phyloP scores from a whole-genome alignment of 2,113 vertebrate genomes.

The Eublepharis macularius region DNA sequence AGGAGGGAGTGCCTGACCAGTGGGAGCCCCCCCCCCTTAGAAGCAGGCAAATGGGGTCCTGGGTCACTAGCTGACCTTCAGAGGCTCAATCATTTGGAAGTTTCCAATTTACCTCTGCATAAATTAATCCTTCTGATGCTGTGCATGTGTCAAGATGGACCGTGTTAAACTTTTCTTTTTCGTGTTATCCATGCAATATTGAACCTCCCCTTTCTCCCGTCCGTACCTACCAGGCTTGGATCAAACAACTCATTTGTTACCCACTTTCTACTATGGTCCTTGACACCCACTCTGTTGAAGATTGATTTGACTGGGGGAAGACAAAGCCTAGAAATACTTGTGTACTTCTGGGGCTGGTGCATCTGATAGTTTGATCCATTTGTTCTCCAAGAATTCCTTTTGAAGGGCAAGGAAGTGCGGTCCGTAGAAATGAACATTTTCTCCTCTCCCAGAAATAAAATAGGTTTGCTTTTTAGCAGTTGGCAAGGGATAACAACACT shows the following conservation, averaged over 20 bases:
- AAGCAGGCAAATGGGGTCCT: too few relatives aligned
- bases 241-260: background rate
- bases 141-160: background rate
- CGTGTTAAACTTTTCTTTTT: background rate
- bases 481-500: background rate
- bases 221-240: background rate
- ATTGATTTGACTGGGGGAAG: background rate
- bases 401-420: slow-evolving; percentile 7
- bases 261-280: background rate
- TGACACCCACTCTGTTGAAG: background rate
- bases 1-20: too few relatives aligned
- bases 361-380: slow-evolving; percentile 11
- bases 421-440: background rate
- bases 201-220: background rate
- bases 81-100: too few relatives aligned
- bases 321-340: background rate
- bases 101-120: too few relatives aligned
- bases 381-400: background rate
- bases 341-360: background rate
- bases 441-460: slow-evolving; percentile 13
- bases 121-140: background rate
- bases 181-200: background rate
- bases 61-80: too few relatives aligned
- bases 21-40: too few relatives aligned
- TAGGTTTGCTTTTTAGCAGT: slow-evolving; percentile 1